Evolutionary conservation across 2,888 invertebrate genomes (phyloP).

Genomic region (Mimachlamys varia): DNA sequence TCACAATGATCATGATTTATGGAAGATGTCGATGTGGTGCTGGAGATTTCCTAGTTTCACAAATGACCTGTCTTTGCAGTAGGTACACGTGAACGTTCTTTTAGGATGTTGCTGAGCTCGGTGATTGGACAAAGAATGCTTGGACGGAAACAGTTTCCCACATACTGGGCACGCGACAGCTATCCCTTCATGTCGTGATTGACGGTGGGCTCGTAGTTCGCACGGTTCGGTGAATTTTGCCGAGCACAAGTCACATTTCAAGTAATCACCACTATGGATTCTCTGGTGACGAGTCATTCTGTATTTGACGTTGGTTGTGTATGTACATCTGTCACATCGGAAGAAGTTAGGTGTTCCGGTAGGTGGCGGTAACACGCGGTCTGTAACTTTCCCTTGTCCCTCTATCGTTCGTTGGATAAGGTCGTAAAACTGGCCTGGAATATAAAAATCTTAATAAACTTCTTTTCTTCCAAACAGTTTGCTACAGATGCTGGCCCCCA

Average conservation of each 20-base stretch:
- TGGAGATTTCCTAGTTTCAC: conserved; percentile 8
- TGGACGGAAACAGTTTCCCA: background rate
- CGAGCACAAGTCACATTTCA: background rate
- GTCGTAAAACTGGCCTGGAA: conserved; percentile 17
- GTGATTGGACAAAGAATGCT: background rate
- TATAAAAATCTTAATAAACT: conserved; percentile 9
- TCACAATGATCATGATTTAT: background rate
- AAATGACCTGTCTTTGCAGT: conserved; percentile 5
- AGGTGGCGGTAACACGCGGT: background rate
- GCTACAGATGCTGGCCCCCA: background rate
- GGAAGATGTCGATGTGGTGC: background rate
- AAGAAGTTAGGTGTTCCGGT: background rate
- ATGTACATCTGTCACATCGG: background rate
- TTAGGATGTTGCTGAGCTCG: background rate
- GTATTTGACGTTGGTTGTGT: conserved; percentile 1
- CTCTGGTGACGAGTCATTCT: background rate
- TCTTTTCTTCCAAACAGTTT: background rate
- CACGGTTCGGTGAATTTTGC: conserved; percentile 1
- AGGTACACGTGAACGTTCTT: background rate
- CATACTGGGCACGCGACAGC: background rate
- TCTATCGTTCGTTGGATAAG: background rate
- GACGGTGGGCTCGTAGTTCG: conserved; percentile 1
- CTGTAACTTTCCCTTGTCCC: background rate
- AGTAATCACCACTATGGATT: background rate
- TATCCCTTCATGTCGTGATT: background rate